Base-by-base conservation (phyloP, 1,140 invertebrate genomes). In the Samia ricini region DNA sequence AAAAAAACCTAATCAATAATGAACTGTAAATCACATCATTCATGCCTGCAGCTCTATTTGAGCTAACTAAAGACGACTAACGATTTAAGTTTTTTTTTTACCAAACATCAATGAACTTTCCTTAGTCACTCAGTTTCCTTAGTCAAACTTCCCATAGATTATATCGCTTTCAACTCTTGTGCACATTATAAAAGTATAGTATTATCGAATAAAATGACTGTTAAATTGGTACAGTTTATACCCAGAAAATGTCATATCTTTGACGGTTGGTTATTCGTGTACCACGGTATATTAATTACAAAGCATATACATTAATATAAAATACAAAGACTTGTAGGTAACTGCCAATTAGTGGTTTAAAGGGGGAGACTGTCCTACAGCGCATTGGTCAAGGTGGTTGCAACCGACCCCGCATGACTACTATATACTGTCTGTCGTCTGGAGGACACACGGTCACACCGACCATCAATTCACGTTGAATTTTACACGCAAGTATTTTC, bases 381-480 rank as follows among this genome's bases (percentile, higher is more conserved):
- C 12, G 33, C 3, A 42, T 42, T 42, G 33, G 33, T 42, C 33
- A 42, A 70, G 68, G 68, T 68, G 61, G 24, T 36, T 64, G 60
- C 66, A 68, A 51, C n/a, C 63, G 63, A 70, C 63, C 64, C 64
- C 55, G 55, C 56, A 72, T 68, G 65, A 69, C 65, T 69, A 65
- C 69, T 68, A 71, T n/a, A n/a, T 73, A 63, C 63, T 60, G 70
- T 72, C 69, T 74, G 61, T 48, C 26, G 65, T 67, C 66, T 68
- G 64, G 74, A 76, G 74, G 74, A 57, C 74, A 63, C 55, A 10
- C 49, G 73, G 68, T 66, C 73, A 63, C 58, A 18, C 48, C 63
- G 71, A 64, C 33, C 33, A 42, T 42, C 33, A 52, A 7, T n/a
- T 22, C 20, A 12, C 51, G 7, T 52, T 52, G 8, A 20, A 52